Evolutionary conservation across 2,797 vertebrate species (phyloP).

Genomic region (Gymnoscopelus braueri): DNA sequence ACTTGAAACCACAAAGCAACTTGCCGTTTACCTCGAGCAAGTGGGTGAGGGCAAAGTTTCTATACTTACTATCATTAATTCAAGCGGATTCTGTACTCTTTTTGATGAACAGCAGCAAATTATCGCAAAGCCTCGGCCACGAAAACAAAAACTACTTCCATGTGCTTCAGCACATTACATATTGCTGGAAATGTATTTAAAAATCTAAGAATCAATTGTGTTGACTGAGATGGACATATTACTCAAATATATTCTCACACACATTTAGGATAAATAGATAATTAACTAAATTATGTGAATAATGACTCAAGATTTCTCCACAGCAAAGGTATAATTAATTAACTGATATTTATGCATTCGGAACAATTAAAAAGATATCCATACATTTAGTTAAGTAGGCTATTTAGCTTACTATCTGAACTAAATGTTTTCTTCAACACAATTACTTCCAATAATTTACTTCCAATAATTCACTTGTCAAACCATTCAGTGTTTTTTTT

Average conservation of each 20-base stretch:
- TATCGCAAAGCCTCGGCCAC: slow-evolving; percentile 14
- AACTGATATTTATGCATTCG: neutral
- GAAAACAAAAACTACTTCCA: neutral
- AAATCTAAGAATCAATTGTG: too few species aligned
- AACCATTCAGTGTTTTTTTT: neutral
- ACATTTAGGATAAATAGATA: neutral
- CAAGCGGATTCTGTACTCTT: slow-evolving; percentile 8
- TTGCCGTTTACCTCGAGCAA: slow-evolving; percentile 34
- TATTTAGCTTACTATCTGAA: too few species aligned
- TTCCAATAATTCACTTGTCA: too few species aligned
- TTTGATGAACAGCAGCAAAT: slow-evolving; percentile 6
- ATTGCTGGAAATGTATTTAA: too few species aligned
- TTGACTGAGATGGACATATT: slow-evolving; percentile 5
- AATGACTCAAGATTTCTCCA: neutral
- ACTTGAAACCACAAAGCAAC: slow-evolving; percentile 37
- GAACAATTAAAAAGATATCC: neutral
- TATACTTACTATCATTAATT: slow-evolving; percentile 33
- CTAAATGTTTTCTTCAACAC: too few species aligned
- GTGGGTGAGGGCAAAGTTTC: slow-evolving; percentile 6
- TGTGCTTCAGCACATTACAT: too few species aligned
- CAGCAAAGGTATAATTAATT: too few species aligned
- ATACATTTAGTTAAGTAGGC: neutral
- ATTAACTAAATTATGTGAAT: too few species aligned
- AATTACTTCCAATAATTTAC: too few species aligned
- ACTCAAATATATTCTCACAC: slow-evolving; percentile 4